A percentile compares a stretch with the other conserved stretches of the same genome.
These are phyloP conservation scores for Leptocoma aspasia DNA, from an alignment of 2,113 vertebrate species.

Conservation along the genomic window DNA sequence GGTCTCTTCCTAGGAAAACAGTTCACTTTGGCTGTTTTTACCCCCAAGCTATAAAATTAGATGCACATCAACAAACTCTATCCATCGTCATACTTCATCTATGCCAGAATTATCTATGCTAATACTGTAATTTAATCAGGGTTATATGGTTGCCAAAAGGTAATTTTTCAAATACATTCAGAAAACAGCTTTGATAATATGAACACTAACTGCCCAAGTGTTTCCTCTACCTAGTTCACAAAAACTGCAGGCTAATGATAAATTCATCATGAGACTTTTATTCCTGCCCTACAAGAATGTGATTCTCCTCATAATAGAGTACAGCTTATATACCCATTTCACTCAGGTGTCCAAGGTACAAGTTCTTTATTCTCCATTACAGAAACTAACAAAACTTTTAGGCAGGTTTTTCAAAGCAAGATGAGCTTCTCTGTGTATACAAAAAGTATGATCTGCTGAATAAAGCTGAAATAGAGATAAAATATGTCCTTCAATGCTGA, in stretches of 20 bases:
- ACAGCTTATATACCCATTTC: neutral
- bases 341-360: neutral
- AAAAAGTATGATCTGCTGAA: neutral
- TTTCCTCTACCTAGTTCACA: neutral
- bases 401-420: neutral
- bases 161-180: neutral
- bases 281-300: neutral
- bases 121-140: neutral
- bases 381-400: neutral
- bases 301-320: neutral
- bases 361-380: neutral
- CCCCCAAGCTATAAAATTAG: neutral
- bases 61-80: neutral
- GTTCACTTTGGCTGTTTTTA: neutral
- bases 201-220: neutral
- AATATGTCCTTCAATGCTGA: neutral
- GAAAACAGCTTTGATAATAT: neutral
- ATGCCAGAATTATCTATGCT: neutral
- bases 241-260: neutral
- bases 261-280: neutral
- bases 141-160: neutral
- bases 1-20: neutral
- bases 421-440: neutral
- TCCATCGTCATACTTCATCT: neutral
- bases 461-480: neutral